phyloP scores from a whole-genome alignment of 2,888 invertebrate genomes.

The Lagria hirta region DNA sequence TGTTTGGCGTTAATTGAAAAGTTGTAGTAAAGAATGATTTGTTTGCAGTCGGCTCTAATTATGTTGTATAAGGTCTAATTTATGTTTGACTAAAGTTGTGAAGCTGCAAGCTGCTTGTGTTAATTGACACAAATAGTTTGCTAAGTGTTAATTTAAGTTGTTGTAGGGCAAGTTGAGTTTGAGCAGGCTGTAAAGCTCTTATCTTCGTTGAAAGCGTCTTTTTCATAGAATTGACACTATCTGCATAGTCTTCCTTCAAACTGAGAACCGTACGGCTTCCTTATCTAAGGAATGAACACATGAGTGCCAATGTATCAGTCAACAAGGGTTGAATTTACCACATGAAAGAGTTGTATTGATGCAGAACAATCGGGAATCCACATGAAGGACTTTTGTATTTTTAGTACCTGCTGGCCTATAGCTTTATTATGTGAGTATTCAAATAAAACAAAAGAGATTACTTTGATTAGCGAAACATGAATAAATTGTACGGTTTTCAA shows the following conservation, averaged over 20 bases:
- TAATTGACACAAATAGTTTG: constrained; percentile 20
- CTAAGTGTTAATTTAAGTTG: constrained; percentile 20
- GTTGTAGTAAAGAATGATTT: no score
- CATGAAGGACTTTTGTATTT: constrained; percentile 26
- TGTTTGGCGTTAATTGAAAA: no score
- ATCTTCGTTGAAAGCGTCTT: no score
- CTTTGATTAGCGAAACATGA: constrained; percentile 23
- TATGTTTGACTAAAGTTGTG: no score
- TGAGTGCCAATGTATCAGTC: constrained; percentile 26
- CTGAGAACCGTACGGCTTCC: no score
- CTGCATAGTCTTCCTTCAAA: no score
- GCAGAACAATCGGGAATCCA: constrained; percentile 28
- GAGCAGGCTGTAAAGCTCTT: no score
- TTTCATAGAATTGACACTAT: constrained; percentile 5
- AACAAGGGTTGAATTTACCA: constrained; percentile 23
- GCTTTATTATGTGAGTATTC: constrained; percentile 15
- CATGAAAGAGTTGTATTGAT: constrained; percentile 23
- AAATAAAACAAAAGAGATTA: constrained; percentile 10
- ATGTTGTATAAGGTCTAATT: no score
- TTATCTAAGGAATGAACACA: constrained; percentile 30
- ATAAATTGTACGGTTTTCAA: no score
- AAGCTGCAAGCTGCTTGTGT: no score
- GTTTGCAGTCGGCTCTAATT: no score
- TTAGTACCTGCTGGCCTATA: constrained; percentile 21
- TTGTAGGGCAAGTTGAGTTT: no score